Evolutionary conservation across 2,113 vertebrate genomes (phyloP).

Genomic region (Aegithalos caudatus): DNA sequence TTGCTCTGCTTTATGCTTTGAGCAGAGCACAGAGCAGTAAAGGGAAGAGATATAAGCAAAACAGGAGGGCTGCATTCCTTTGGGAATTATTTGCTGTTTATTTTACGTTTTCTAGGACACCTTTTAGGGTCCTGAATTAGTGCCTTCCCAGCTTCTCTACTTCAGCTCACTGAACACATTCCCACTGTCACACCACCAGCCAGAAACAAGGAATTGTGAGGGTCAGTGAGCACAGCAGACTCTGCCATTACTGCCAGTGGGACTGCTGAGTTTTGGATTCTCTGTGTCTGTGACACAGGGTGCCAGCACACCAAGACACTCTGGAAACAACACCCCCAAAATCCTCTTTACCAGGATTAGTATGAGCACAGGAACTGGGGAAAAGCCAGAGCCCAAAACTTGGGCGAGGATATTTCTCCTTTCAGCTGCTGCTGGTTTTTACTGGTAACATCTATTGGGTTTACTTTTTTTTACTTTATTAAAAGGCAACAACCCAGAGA

Average conservation of each 20-base stretch:
- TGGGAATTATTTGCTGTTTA: background rate
- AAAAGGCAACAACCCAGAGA: background rate
- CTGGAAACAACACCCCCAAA: background rate
- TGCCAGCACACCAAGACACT: background rate
- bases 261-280: background rate
- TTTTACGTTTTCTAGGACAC: background rate
- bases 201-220: background rate
- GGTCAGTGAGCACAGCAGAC: background rate
- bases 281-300: background rate
- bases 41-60: background rate
- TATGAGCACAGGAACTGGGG: background rate
- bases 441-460: background rate
- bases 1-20: constrained; percentile 45
- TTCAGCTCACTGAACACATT: background rate
- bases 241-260: background rate
- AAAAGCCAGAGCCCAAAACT: background rate
- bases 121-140: background rate
- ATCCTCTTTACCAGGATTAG: background rate
- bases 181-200: background rate
- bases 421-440: background rate
- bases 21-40: background rate
- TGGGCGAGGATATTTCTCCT: background rate
- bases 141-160: background rate
- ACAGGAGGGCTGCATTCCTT: background rate
- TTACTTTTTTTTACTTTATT: background rate